phyloP scores from a whole-genome alignment of 2,888 invertebrate species.

The Cephonodes hylas region DNA sequence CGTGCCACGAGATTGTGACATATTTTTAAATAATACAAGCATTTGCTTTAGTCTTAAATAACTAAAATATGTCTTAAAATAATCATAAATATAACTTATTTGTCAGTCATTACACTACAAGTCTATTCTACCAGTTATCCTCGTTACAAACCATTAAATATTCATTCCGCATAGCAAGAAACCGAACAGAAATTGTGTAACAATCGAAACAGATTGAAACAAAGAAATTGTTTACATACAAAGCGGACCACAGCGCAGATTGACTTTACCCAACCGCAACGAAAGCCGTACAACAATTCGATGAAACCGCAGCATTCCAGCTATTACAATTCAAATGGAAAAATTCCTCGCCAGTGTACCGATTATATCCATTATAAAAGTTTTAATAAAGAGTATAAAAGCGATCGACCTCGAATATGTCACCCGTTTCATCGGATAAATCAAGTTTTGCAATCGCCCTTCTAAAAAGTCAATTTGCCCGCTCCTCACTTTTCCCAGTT shows the following conservation, averaged over 20 bases:
- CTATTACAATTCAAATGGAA: neutral
- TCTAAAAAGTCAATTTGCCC: slow-evolving; percentile 65
- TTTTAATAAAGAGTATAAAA: slow-evolving; percentile 1
- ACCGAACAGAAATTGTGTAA: no score
- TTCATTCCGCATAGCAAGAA: no score
- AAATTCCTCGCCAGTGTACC: neutral
- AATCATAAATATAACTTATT: no score
- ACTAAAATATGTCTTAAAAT: no score
- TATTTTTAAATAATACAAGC: no score
- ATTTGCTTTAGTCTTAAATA: no score
- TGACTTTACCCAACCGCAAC: neutral
- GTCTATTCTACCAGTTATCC: no score
- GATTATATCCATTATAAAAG: slow-evolving; percentile 4
- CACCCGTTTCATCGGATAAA: slow-evolving; percentile 49
- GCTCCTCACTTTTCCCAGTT: slow-evolving; percentile 56
- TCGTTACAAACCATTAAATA: no score
- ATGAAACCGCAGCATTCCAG: neutral
- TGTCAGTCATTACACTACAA: no score
- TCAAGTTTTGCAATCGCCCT: slow-evolving; percentile 51
- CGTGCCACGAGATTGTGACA: no score
- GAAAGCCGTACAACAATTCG: neutral
- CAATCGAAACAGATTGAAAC: no score
- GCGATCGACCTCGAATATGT: slow-evolving; percentile 36
- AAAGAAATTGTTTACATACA: neutral
- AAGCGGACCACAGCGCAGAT: neutral